Conservation (phyloP, 1,140 invertebrate genomes). For the Drosophila pseudoobscura region DNA sequence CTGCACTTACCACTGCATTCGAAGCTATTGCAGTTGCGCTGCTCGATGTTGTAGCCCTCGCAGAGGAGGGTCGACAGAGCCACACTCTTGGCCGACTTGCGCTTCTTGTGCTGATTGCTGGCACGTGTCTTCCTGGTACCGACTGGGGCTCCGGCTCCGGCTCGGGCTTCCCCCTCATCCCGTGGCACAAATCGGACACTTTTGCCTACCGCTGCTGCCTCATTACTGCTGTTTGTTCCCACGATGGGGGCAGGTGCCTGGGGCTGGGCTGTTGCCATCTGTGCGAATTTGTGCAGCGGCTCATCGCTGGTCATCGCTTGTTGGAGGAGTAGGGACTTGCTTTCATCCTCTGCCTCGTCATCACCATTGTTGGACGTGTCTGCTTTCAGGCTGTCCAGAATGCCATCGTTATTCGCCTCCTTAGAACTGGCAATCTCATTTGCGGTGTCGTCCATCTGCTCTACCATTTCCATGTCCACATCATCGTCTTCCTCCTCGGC, state of each 20-base stretch:
- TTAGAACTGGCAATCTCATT: conserved; percentile 34
- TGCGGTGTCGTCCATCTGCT: conserved; percentile 4
- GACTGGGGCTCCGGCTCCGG: neutral
- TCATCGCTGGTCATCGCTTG: conserved; percentile 41
- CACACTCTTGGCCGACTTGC: conserved; percentile 66
- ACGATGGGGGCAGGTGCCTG: conserved; percentile 10
- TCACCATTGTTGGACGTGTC: conserved; percentile 39
- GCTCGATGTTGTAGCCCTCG: conserved; percentile 83
- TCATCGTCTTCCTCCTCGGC: conserved; percentile 24
- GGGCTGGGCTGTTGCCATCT: conserved; percentile 15
- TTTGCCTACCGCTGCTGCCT: conserved; percentile 31
- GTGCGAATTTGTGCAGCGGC: conserved; percentile 50
- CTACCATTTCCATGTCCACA: neutral
- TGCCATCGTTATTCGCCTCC: conserved; percentile 61
- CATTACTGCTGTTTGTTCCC: conserved; percentile 67
- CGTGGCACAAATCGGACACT: conserved; percentile 67
- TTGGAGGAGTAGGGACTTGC: conserved; percentile 48
- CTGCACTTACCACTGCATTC: conserved; percentile 74
- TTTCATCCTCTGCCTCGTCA: conserved; percentile 32
- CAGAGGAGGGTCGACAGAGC: conserved; percentile 75
- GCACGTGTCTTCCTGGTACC: conserved; percentile 60
- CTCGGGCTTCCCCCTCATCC: conserved; percentile 4
- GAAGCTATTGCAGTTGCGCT: conserved; percentile 82
- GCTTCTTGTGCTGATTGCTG: conserved; percentile 68
- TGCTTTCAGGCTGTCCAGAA: neutral